Percentiles rank a stretch among this genome's conserved stretches.
Conservation (phyloP, 2,113 vertebrate genomes). For the Caranx melampygus region DNA sequence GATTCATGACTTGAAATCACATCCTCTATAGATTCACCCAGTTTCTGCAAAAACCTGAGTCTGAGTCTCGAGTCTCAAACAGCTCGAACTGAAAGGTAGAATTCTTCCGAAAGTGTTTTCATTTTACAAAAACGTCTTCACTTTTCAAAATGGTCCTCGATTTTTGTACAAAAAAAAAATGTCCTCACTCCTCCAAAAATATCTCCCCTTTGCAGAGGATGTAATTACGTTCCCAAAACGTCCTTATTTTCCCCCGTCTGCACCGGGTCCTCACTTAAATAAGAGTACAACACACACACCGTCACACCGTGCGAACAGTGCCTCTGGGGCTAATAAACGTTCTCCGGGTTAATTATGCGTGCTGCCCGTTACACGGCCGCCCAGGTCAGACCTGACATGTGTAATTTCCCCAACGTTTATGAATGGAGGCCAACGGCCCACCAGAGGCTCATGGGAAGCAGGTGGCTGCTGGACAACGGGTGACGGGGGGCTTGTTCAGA, state of each 20-base stretch:
- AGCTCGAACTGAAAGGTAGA: background rate
- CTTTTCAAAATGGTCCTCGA: background rate
- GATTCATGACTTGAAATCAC: no score
- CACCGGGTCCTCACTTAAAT: background rate
- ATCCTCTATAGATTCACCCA: no score
- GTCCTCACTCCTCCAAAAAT: no score
- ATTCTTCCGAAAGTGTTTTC: no score
- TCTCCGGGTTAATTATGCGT: conserved; percentile 72
- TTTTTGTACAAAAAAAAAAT: background rate
- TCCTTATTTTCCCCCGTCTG: background rate
- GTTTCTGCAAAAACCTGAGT: no score
- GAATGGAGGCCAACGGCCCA: conserved; percentile 66
- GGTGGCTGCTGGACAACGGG: conserved; percentile 68
- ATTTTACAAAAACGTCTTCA: background rate
- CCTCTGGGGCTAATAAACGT: conserved; percentile 62
- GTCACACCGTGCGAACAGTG: background rate
- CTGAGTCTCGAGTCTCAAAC: background rate
- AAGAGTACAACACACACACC: background rate
- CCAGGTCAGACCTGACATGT: conserved; percentile 65
- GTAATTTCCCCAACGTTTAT: conserved; percentile 72
- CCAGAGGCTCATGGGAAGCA: conserved; percentile 68
- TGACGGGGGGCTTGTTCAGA: conserved; percentile 51
- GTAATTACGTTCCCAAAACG: background rate
- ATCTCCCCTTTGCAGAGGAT: no score
- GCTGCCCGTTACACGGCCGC: conserved; percentile 50